Base-by-base conservation (phyloP, 2,888 invertebrate species). In the Macrostomum cliftonense region DNA sequence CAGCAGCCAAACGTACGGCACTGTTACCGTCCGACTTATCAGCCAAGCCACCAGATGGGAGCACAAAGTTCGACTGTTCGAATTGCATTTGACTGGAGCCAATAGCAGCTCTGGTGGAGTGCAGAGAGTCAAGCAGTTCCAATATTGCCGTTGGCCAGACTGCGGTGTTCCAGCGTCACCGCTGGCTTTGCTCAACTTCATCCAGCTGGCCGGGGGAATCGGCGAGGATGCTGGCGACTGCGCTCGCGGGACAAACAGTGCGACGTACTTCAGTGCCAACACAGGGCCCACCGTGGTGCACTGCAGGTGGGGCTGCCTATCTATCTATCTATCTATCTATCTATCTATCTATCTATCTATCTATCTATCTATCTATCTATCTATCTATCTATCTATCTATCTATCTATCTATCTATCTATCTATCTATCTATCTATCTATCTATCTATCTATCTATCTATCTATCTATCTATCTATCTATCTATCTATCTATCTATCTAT, bases 101-200 rank as follows among this genome's bases (percentile, higher is more conserved):
- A 49, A 51, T 36, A 46, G 65, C 63, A 62, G 62, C 52, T 28
- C 28, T 4, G 52, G 54, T 16, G 48, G 55, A 12, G 71, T 78
- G 59, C 73, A 16, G 50, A 72, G 74, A 17, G 80, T 91, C 37
- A 80, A 83, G 63, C 91, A 93, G 69, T 91, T 87, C 73, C 91
- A 93, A 71, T 91, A 89, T 70, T 91, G 91, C 14, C 87, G 88
- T 71, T 93, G 93, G 93, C 91, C 89, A 0, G 93, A 93, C 74
- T 93, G 93, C 71, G 91, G 70, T 4, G 68, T 70, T 0, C 71
- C 70, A 12, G 63, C 64, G 52, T 89, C 89, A 73, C 86, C 89
- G 7, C 75, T 91, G 49, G 88, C 89, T 17, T 86, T 91, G 55
- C 73, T 93, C 58, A 83, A 85, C 60, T 91, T 91, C 73, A 83